phyloP scores from a whole-genome alignment of 2,797 vertebrate species.

The Potorous gilbertii region DNA sequence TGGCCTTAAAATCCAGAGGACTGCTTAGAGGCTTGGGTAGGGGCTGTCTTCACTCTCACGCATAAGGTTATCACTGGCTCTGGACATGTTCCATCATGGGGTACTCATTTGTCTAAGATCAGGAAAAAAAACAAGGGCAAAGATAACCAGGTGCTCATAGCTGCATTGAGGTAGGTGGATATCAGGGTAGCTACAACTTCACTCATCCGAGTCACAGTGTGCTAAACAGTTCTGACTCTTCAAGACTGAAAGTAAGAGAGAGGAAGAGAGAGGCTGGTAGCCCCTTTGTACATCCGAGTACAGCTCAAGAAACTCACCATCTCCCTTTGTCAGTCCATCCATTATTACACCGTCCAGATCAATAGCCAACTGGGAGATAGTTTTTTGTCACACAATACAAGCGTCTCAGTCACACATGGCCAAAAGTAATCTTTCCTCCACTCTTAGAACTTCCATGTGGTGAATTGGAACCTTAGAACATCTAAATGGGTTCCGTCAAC shows the following conservation, averaged over 20 bases:
- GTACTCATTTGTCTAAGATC: not conserved
- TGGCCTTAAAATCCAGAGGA: not conserved
- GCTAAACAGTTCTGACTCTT: not conserved
- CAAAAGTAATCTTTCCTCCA: not conserved
- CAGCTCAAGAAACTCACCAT: not conserved
- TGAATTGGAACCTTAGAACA: not conserved
- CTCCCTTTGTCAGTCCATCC: not conserved
- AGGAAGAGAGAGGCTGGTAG: not conserved
- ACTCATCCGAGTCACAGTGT: not conserved
- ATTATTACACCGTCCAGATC: not conserved
- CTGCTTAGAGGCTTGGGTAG: not conserved
- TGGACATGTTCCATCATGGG: not conserved
- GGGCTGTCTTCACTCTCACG: not conserved
- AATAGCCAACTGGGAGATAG: not conserved
- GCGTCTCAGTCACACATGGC: not conserved
- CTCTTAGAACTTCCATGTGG: not conserved
- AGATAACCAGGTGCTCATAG: not conserved
- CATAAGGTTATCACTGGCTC: not conserved
- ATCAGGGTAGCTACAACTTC: not conserved
- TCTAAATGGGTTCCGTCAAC: not conserved
- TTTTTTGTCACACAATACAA: not conserved
- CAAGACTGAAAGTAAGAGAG: not conserved
- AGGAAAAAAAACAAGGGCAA: not conserved
- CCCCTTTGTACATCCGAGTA: not conserved
- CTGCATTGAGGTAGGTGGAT: not conserved